Conservation (phyloP, 2,888 invertebrate genomes). For the Phorcus lineatus region DNA sequence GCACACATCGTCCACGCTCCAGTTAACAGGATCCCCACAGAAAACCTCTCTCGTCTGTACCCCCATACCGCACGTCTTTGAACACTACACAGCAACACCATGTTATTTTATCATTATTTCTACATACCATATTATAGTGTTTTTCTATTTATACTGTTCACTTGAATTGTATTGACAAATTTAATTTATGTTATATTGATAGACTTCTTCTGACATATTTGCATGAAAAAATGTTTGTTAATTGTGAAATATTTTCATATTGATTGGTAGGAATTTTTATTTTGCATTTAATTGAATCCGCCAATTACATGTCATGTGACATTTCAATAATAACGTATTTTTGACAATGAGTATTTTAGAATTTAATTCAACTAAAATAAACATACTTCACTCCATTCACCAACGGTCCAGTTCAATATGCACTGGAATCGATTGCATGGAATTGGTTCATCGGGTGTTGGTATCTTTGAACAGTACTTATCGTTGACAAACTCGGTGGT, state of each 20-base stretch:
- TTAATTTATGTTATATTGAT: too few species aligned
- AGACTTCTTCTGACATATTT: too few species aligned
- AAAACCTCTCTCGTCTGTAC: slow-evolving; percentile 53
- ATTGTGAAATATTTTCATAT: too few species aligned
- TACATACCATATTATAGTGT: too few species aligned
- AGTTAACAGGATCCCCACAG: slow-evolving; percentile 50
- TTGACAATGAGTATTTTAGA: background rate
- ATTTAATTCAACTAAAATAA: background rate
- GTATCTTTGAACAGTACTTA: slow-evolving; percentile 37
- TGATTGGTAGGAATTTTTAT: too few species aligned
- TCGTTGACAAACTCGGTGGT: slow-evolving; percentile 22
- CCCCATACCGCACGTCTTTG: slow-evolving; percentile 59
- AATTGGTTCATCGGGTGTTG: slow-evolving; percentile 35
- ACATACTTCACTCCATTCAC: slow-evolving; percentile 26
- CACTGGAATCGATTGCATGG: slow-evolving; percentile 47
- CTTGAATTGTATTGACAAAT: too few species aligned
- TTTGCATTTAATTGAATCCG: too few species aligned
- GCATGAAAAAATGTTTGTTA: too few species aligned
- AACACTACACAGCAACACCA: slow-evolving; percentile 44
- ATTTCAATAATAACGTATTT: background rate
- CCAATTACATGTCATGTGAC: too few species aligned
- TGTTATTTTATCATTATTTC: too few species aligned
- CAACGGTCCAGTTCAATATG: slow-evolving; percentile 22
- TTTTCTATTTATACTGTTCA: too few species aligned
- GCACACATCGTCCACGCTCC: slow-evolving; percentile 38